Conservation (phyloP, 2,888 invertebrate genomes). For the Alloplasta piceator region DNA sequence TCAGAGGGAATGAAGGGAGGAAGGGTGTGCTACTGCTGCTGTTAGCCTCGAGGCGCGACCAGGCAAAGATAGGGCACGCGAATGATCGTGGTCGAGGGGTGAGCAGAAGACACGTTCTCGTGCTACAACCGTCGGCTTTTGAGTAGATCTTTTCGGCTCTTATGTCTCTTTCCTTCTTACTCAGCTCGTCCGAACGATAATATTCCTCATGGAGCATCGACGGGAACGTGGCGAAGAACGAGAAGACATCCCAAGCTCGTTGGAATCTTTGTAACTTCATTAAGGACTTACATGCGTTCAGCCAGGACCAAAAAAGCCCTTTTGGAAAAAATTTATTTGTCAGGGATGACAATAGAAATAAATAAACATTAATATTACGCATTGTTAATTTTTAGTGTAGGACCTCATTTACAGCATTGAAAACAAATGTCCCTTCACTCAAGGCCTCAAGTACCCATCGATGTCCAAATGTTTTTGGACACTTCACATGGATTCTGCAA, state of each 20-base stretch:
- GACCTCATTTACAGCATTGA: too few relatives aligned
- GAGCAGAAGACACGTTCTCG: slow-evolving; percentile 67
- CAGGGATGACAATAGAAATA: too few relatives aligned
- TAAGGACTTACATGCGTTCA: background rate
- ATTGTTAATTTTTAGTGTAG: too few relatives aligned
- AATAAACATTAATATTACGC: too few relatives aligned
- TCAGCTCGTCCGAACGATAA: slow-evolving; percentile 51
- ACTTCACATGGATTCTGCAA: too few relatives aligned
- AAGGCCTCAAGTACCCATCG: too few relatives aligned
- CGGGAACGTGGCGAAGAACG: slow-evolving; percentile 23
- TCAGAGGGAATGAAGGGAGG: slow-evolving; percentile 26
- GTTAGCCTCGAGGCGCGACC: slow-evolving; percentile 75
- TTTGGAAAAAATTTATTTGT: slow-evolving; percentile 8
- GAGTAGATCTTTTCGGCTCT: slow-evolving; percentile 75
- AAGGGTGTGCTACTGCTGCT: slow-evolving; percentile 56
- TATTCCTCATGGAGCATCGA: slow-evolving; percentile 43
- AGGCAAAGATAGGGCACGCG: slow-evolving; percentile 80
- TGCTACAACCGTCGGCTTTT: slow-evolving; percentile 69
- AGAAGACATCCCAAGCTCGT: slow-evolving; percentile 15
- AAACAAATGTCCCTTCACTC: too few relatives aligned
- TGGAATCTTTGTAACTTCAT: too few relatives aligned
- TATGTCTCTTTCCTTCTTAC: slow-evolving; percentile 58
- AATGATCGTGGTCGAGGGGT: slow-evolving; percentile 70
- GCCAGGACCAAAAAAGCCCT: slow-evolving; percentile 7
- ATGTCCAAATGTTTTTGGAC: too few relatives aligned